Evolutionary conservation across 2,113 vertebrate genomes (phyloP).

Genomic region (Raja brachyura): DNA sequence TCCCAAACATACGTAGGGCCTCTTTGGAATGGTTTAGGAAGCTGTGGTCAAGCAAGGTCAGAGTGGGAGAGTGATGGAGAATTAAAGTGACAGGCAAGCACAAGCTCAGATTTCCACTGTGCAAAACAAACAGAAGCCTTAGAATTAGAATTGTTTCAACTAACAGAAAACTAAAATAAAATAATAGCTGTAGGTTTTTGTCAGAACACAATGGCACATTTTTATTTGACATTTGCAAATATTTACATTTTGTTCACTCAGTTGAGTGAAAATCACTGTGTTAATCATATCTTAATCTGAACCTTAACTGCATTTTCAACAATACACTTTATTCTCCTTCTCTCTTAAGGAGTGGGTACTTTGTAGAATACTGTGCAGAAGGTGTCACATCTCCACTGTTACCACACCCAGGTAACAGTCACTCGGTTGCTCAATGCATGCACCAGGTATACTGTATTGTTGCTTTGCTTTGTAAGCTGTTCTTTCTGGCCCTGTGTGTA

Average conservation of each 20-base stretch:
- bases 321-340: neutral
- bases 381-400: neutral
- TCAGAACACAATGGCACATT: neutral
- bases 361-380: neutral
- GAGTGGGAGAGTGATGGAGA: no score
- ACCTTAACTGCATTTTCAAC: neutral
- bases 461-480: neutral
- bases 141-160: neutral
- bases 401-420: neutral
- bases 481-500: neutral
- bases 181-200: neutral
- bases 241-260: neutral
- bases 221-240: neutral
- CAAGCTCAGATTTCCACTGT: no score
- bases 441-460: neutral
- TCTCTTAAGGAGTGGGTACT: neutral
- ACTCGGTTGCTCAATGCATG: neutral
- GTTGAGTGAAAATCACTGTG: neutral
- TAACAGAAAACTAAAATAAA: neutral
- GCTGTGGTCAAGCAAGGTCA: no score
- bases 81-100: no score
- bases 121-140: no score
- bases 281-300: neutral
- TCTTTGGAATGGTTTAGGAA: no score
- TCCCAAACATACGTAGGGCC: no score